Evolutionary conservation across 2,888 invertebrate species (phyloP).

Genomic region (Autographa gamma): DNA sequence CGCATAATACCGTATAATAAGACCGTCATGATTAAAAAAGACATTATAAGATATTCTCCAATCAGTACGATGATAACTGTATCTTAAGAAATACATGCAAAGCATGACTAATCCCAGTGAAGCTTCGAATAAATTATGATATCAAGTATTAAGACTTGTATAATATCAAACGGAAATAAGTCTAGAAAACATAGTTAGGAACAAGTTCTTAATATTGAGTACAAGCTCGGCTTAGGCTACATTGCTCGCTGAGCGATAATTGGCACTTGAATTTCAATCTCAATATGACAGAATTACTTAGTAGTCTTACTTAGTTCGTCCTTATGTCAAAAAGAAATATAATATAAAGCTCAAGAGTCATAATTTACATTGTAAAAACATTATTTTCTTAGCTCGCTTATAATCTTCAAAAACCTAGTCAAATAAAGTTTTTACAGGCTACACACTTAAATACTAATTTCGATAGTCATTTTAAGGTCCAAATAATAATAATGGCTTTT

Average conservation of each 20-base stretch:
- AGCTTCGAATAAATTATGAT: slow-evolving; percentile 9
- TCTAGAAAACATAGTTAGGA: slow-evolving; percentile 35
- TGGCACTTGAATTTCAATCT: not conserved
- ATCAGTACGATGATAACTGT: slow-evolving; percentile 20
- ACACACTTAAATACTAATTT: no score
- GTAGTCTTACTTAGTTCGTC: no score
- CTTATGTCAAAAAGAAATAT: no score
- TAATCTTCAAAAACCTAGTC: no score
- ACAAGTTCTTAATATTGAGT: slow-evolving; percentile 40
- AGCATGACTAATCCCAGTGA: slow-evolving; percentile 10
- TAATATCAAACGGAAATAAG: slow-evolving; percentile 36
- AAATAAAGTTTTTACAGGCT: no score
- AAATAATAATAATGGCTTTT: no score
- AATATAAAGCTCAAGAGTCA: no score
- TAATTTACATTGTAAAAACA: no score
- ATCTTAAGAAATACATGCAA: slow-evolving; percentile 16
- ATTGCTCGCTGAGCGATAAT: slow-evolving; percentile 14
- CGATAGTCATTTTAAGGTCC: no score
- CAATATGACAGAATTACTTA: no score
- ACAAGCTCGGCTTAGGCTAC: not conserved
- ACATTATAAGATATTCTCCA: not conserved
- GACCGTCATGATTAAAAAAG: slow-evolving; percentile 8
- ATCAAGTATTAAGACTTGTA: slow-evolving; percentile 24
- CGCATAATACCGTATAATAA: not conserved
- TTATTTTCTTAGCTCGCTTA: no score